phyloP scores from a whole-genome alignment of 2,113 vertebrate genomes.

The Brachyhypopomus gauderio region DNA sequence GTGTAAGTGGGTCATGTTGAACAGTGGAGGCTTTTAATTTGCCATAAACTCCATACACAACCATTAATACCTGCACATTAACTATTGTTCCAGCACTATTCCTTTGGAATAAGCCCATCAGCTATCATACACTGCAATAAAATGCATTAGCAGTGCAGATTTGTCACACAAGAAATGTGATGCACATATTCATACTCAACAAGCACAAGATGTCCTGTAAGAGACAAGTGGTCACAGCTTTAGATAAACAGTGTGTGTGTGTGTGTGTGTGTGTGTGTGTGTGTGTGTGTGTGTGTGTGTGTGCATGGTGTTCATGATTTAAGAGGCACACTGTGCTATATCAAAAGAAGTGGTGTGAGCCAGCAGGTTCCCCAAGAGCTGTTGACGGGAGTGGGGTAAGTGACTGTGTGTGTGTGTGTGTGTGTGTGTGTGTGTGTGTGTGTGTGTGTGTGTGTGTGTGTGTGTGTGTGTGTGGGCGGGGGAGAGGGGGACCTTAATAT shows the following conservation, averaged over 20 bases:
- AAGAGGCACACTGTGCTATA: slow-evolving; percentile 47
- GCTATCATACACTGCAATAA: slow-evolving; percentile 57
- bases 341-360: slow-evolving; percentile 46
- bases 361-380: slow-evolving; percentile 61
- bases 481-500: slow-evolving; percentile 72
- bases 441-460: slow-evolving; percentile 5
- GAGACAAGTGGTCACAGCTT: slow-evolving; percentile 5
- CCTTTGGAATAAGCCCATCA: slow-evolving; percentile 72
- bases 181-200: slow-evolving; percentile 15
- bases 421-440: slow-evolving; percentile 36
- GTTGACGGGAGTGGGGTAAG: neutral
- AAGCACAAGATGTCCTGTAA: slow-evolving; percentile 18
- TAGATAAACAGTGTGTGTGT: slow-evolving; percentile 39
- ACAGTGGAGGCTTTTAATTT: slow-evolving; percentile 79
- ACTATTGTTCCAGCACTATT: slow-evolving; percentile 70
- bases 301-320: neutral
- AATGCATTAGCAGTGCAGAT: slow-evolving; percentile 64
- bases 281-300: slow-evolving; percentile 38
- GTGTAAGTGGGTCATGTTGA: slow-evolving; percentile 75
- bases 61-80: slow-evolving; percentile 71
- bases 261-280: slow-evolving; percentile 54
- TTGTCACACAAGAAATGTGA: slow-evolving; percentile 57
- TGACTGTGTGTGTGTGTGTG: slow-evolving; percentile 46
- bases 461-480: slow-evolving; percentile 9
- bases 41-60: slow-evolving; percentile 74